Evolutionary conservation across 1,140 invertebrate species (phyloP).

Genomic region (Archivesica marissinica): DNA sequence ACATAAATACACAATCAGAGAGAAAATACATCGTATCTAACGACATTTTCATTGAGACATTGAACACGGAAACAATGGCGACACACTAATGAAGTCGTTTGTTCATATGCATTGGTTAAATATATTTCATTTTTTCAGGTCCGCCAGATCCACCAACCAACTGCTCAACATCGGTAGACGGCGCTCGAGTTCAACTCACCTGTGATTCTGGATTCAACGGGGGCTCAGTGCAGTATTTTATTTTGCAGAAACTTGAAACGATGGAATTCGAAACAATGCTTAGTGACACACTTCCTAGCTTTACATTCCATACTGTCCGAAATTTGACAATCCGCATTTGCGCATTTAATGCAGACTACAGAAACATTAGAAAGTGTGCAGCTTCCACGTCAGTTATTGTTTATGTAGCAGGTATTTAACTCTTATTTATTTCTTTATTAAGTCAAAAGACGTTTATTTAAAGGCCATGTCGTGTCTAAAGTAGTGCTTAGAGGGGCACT

Average conservation of each 20-base stretch:
- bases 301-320: slow-evolving; percentile 29
- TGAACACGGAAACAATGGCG: too few relatives aligned
- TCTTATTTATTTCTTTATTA: not conserved
- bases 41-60: too few relatives aligned
- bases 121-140: slow-evolving; percentile 47
- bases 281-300: slow-evolving; percentile 40
- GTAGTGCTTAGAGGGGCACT: too few relatives aligned
- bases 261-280: slow-evolving; percentile 12
- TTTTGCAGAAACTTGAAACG: slow-evolving; percentile 51
- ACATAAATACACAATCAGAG: too few relatives aligned
- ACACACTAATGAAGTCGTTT: not conserved
- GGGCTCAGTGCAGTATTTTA: slow-evolving; percentile 65
- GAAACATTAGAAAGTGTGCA: slow-evolving; percentile 48
- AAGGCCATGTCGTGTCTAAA: too few relatives aligned
- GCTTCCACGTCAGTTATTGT: not conserved
- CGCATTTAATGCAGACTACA: slow-evolving; percentile 58
- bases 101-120: not conserved
- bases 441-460: too few relatives aligned
- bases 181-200: slow-evolving; percentile 5
- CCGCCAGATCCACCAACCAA: slow-evolving; percentile 67
- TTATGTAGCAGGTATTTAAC: slow-evolving; percentile 2
- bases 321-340: slow-evolving; percentile 66
- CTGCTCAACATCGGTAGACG: slow-evolving; percentile 43
- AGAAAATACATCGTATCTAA: too few relatives aligned
- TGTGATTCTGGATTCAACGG: slow-evolving; percentile 69